Percentiles rank a stretch among this genome's conserved stretches.
phyloP scores from a whole-genome alignment of 2,888 invertebrate genomes.

The Eueremaeus valkanovi region DNA sequence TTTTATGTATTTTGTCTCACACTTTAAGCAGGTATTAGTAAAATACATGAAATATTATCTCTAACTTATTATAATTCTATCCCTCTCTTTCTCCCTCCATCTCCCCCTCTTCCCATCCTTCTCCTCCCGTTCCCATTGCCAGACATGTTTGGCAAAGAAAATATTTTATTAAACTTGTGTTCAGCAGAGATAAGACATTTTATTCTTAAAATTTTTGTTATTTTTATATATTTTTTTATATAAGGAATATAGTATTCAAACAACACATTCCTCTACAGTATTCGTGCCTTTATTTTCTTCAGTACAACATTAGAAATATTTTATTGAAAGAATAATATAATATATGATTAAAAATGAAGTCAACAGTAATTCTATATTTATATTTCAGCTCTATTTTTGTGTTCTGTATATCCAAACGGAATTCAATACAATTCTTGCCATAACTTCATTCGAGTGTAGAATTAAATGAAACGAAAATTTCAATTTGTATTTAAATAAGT shows the following conservation, averaged over 20 bases:
- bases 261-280: not conserved
- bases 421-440: not conserved
- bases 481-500: not conserved
- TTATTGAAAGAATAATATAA: not conserved
- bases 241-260: constrained; percentile 5
- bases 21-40: not conserved
- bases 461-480: constrained; percentile 22
- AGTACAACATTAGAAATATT: not conserved
- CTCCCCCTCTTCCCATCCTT: no score
- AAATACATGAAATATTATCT: constrained; percentile 1
- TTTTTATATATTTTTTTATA: not conserved
- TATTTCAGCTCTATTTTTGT: not conserved
- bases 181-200: constrained; percentile 32
- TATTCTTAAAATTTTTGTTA: not conserved
- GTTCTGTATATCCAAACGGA: not conserved
- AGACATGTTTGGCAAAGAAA: constrained; percentile 20
- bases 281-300: not conserved
- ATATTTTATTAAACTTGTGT: constrained; percentile 22
- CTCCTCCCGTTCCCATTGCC: not conserved
- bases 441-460: not conserved
- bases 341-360: constrained; percentile 2
- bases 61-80: constrained; percentile 1
- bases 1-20: constrained; percentile 5
- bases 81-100: not conserved
- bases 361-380: not conserved